phyloP scores from a whole-genome alignment of 2,113 vertebrate genomes.

The cat (Felis catus) region F.catus_Fca126_mat1.0 CM031425.1:14007001-14007500 shows the following conservation, averaged over 20 bases:
- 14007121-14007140: slow-evolving; percentile 30
- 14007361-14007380: neutral
- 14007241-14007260: neutral
- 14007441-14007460: neutral
- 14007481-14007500: neutral
- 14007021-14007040: neutral
- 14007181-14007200: slow-evolving; percentile 46
- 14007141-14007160: neutral
- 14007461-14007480: neutral
- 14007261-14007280: slow-evolving; percentile 26
- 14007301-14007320: neutral
- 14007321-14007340: neutral
- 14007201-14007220: neutral
- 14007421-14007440: neutral
- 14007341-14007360: neutral
- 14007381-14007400: neutral
- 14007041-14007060: neutral
- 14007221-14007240: neutral
- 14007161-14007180: neutral
- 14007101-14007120: slow-evolving; percentile 40
- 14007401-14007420: neutral
- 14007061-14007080: neutral
- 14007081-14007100: neutral
- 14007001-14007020: neutral
- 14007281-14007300: neutral